Conservation (phyloP, 2,888 invertebrate genomes). For the Nephrotoma appendiculata region DNA sequence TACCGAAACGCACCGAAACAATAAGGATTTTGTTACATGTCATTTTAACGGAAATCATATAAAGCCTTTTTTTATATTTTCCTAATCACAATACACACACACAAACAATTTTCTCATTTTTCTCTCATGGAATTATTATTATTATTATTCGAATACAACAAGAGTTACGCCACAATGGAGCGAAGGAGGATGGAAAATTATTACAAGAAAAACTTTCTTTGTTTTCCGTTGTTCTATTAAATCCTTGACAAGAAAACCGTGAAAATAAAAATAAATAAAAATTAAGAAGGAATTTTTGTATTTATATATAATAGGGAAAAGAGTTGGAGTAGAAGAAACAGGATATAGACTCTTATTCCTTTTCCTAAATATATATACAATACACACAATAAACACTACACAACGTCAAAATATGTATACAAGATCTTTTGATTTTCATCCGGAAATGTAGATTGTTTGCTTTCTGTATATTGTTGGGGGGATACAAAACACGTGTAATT, state of each 20-base stretch:
- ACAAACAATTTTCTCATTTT: neutral
- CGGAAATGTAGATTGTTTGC: neutral
- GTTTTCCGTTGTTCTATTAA: slow-evolving; percentile 1
- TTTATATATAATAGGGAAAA: neutral
- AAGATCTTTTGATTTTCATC: neutral
- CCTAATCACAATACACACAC: neutral
- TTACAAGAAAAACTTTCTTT: slow-evolving; percentile 1
- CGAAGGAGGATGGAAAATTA: neutral
- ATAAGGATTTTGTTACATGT: neutral
- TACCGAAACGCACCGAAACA: neutral
- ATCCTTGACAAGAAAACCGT: slow-evolving; percentile 3
- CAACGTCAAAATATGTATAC: neutral
- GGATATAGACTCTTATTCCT: neutral
- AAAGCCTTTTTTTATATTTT: neutral
- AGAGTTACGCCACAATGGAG: neutral
- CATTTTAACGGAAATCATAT: slow-evolving; percentile 2
- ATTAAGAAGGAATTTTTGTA: neutral
- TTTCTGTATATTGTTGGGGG: neutral
- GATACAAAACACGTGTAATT: neutral
- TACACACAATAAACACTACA: neutral
- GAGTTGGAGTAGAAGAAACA: neutral
- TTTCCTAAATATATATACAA: neutral
- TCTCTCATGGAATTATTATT: neutral
- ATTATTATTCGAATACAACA: neutral
- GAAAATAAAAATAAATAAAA: neutral